Evolutionary conservation across 2,113 vertebrate genomes (phyloP), one percentile per base, ranked within the genome.

Genomic region (Nansenia antarctica): DNA sequence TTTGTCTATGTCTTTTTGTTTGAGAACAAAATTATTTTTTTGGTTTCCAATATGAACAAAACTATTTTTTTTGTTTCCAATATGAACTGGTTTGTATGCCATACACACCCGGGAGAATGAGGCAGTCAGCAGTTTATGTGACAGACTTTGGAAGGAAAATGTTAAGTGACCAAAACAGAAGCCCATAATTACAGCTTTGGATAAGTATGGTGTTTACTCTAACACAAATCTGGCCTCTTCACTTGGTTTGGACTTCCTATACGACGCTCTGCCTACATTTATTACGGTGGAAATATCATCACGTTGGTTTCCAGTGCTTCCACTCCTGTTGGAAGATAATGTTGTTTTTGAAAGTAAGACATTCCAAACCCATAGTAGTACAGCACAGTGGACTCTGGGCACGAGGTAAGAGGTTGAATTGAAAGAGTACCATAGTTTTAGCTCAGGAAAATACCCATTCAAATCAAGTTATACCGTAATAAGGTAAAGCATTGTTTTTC

Each of bases 341-440:
- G 6, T 18, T 5, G 2, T 42, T 37, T 42, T n/a, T n/a, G n/a
- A n/a, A n/a, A n/a, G n/a, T n/a, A n/a, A n/a, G 35, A 11, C 5
- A 37, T 37, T 37, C 11, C 45, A 22, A 3, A 1, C n/a, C 20
- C 14, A 8, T 14, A 7, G 45, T 70, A 32, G 35, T 76, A 58
- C 49, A 47, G 72, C 73, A 67, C 70, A 77, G 68, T 72, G 69
- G 60, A 73, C 24, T 62, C 65, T 53, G 52, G 65, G 32, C 45
- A n/a, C 77, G 81, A 81, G 81, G 81, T 83, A 85, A 82, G 53
- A 74, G 32, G 74, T 77, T 77, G 59, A 61, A 62, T 52, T 66
- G 53, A 70, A 29, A 62, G 55, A 8, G 9, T 59, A 5, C 15
- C 39, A 42, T 5, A 18, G 39, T 42, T 42, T 5, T 42, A 42